Evolutionary conservation across 2,888 invertebrate genomes (phyloP), one percentile per base, ranked within the genome.

Genomic region (Stenodera caucasica): DNA sequence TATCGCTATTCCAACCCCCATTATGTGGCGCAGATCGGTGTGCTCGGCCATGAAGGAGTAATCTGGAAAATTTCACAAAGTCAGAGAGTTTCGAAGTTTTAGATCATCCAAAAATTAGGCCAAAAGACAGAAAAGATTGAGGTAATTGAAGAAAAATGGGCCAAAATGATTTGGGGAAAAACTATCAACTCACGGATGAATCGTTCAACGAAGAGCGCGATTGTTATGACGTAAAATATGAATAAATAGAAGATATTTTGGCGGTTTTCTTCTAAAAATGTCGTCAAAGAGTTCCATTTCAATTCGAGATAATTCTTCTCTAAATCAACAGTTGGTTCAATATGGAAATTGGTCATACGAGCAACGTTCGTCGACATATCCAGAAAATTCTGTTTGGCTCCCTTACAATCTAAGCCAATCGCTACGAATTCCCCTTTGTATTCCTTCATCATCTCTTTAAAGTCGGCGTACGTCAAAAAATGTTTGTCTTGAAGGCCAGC

Each of bases 1-100:
- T 69, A 96, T 93, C 7, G 96, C 96, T 53, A 97, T 97, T 0
- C 97, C 96, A 1, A 95, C 94, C 1, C 97, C 97, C 97, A 98
- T 97, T 49, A 98, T 96, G 75, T 97, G 95, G 1, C 97, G 84
- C 69, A 98, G 81, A 80, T 98, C 97, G 23, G 95, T 90, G 80
- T 97, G 96, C 76, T 98, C 97, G 0, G 95, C 90, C 92, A 97
- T 94, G 79, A 96, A 96, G 0, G 96, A 94, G 77, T 97, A 97
- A 82, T 96, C 91, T 91, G 74, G 2, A 79, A 77, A 64, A n/a
- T n/a, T n/a, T n/a, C n/a, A n/a, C n/a, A n/a, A n/a, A n/a, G n/a
- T n/a, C n/a, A n/a, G n/a, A n/a, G n/a, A n/a, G n/a, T n/a, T n/a
- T n/a, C n/a, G n/a, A n/a, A n/a, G n/a, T n/a, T n/a, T n/a, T n/a